phyloP scores from a whole-genome alignment of 2,113 vertebrate species.

The Leptobrachium ailaonicum region DNA sequence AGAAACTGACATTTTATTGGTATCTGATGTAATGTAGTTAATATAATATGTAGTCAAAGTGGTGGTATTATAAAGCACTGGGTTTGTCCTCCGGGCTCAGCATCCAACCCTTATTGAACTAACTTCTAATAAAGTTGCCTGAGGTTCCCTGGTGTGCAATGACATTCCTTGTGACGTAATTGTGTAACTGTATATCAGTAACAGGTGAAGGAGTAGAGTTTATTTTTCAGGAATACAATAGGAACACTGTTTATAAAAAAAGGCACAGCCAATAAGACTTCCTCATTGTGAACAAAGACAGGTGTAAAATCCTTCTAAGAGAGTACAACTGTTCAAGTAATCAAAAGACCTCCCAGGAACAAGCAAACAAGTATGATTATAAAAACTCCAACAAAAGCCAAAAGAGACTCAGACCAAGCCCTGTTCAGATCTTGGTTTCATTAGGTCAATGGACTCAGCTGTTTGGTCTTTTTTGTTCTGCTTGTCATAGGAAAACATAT shows the following conservation, averaged over 20 bases:
- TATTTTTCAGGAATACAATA: constrained; percentile 9
- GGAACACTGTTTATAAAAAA: constrained; percentile 7
- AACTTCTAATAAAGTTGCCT: no score
- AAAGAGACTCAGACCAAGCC: constrained; percentile 2
- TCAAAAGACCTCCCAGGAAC: constrained; percentile 11
- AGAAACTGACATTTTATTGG: no score
- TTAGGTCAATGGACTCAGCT: constrained; percentile 32
- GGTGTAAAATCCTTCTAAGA: constrained; percentile 28
- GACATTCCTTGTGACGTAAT: neutral
- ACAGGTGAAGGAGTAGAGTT: constrained; percentile 15
- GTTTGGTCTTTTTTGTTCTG: constrained; percentile 24
- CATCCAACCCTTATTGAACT: no score
- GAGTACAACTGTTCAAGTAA: constrained; percentile 14
- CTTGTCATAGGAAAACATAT: constrained; percentile 23
- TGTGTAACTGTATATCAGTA: constrained; percentile 3
- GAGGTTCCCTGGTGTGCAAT: neutral
- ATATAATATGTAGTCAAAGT: no score
- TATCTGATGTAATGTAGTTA: no score
- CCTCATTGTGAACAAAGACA: constrained; percentile 17
- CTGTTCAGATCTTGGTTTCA: neutral
- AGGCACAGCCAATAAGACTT: neutral
- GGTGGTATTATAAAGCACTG: no score
- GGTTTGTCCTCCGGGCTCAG: no score
- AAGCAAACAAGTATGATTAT: constrained; percentile 25
- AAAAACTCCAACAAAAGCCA: constrained; percentile 18